Base-by-base conservation (phyloP, 2,113 vertebrate genomes). In the Cyanistes caeruleus region DNA sequence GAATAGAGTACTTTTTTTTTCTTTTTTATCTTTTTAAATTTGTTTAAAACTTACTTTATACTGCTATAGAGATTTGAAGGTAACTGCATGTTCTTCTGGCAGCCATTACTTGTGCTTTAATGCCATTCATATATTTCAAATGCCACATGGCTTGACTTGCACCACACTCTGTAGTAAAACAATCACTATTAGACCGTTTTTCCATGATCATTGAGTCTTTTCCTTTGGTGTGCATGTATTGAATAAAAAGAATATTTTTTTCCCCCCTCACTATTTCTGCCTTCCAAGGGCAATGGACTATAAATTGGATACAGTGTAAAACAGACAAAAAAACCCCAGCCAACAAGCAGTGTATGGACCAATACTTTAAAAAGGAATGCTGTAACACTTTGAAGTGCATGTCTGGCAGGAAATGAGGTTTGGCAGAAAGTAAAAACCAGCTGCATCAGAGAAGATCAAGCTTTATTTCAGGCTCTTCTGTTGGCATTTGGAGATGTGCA, bases 401-500 rank as follows among this genome's bases (percentile, higher is more conserved):
- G 93, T 91, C 88, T 95, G 93, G 91, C 96, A 97, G 97, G 97
- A 97, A 97, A 75, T 94, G 72, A 82, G 91, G 85, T 93, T 95
- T 97, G 94, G 91, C 91, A 90, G 92, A 88, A 87, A 95, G 91
- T 60, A 14, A 87, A 91, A 93, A 88, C 73, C 94, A 94, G 89
- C 88, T 96, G 95, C 65, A 85, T 68, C 68, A 75, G 56, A 91
- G 63, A 95, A 58, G 53, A 87, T 88, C 76, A 33, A 67, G 56
- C 65, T 89, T 76, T 91, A 78, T 91, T 89, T 93, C 63, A 84
- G 76, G 56, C 65, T 89, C 65, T 78, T 84, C 43, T 7, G 1
- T 81, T 92, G 84, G 67, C 63, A 67, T 94, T 89, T 86, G 58
- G 48, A 84, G 81, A 84, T 48, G 67, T 51, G 69, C 87, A 73